Base-by-base conservation (phyloP, 53 echinoderm and acorn worm species). In the Glandiceps talaboti region DNA sequence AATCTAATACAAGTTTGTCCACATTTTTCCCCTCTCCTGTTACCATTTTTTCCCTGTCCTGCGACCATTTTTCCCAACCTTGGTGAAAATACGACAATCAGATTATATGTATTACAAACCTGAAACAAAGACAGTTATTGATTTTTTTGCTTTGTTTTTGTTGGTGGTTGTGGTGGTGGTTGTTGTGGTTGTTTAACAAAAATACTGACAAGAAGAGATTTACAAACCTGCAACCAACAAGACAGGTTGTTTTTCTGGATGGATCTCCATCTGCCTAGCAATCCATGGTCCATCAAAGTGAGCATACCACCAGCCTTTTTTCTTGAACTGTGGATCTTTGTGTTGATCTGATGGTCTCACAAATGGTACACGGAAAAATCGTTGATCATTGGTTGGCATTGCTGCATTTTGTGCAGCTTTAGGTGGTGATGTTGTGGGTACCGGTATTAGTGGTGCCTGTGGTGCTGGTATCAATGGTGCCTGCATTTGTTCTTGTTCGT, bases 281-380 rank as follows among this genome's bases (percentile, higher is more conserved):
- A 99, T 99, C 89, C 89, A 99, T 31, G 88, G 89, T 0, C 94
- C 94, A 79, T 99, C 99, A 88, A 99, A 99, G 80, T 99, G 99
- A 25, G 99, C 99, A n/a, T 87, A 99, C 99, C 99, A 99, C 87
- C 83, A 88, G 29, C 94, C 92, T 75, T 87, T 88, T 89, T 90
- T 82, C 25, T 85, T 83, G 31, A 89, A 73, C 12, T 27, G 1
- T 6, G 79, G 79, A 6, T 84, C 77, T 0, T 85, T 82, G 27
- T 81, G 76, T 0, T 45, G 74, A 0, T 77, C 82, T 0, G 83
- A 77, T 1, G 84, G 85, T 27, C 90, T 80, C 29, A 84, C 82
- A 79, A 99, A 99, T 0, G 94, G 94, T 31, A 99, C 99, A 6
- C 94, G 87, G 87, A 99, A 99, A 79, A 78, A 99, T 33, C 99